Evolutionary conservation across 1,140 invertebrate genomes (phyloP).

Genomic region (Magallana angulata): DNA sequence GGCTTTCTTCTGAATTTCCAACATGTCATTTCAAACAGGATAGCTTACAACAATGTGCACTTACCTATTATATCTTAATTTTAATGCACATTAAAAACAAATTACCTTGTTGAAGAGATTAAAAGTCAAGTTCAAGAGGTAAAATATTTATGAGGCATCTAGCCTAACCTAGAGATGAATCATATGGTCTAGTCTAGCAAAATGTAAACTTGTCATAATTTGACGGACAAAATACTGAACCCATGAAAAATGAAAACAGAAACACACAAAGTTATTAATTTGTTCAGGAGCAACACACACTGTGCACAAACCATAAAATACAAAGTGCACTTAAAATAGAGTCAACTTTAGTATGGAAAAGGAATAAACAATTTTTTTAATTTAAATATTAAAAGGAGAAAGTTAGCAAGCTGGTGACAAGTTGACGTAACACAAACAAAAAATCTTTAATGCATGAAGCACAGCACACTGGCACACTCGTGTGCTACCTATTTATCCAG

Average conservation of each 20-base stretch:
- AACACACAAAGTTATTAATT: neutral
- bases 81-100: neutral
- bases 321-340: neutral
- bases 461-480: conserved; percentile 23
- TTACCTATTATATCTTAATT: neutral
- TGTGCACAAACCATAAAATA: neutral
- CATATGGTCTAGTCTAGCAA: neutral
- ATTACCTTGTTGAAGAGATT: neutral
- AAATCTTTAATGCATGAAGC: neutral
- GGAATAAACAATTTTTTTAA: neutral
- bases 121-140: neutral
- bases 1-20: neutral
- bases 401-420: conserved; percentile 1
- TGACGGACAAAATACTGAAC: neutral
- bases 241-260: neutral
- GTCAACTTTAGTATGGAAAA: neutral
- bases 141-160: neutral
- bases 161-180: neutral
- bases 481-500: conserved; percentile 93
- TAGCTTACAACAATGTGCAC: neutral
- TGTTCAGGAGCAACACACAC: neutral
- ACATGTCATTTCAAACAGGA: neutral
- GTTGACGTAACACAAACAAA: neutral
- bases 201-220: conserved; percentile 3
- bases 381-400: neutral